phyloP scores from a whole-genome alignment of 2,113 vertebrate species.

The Crotalus horridus region DNA sequence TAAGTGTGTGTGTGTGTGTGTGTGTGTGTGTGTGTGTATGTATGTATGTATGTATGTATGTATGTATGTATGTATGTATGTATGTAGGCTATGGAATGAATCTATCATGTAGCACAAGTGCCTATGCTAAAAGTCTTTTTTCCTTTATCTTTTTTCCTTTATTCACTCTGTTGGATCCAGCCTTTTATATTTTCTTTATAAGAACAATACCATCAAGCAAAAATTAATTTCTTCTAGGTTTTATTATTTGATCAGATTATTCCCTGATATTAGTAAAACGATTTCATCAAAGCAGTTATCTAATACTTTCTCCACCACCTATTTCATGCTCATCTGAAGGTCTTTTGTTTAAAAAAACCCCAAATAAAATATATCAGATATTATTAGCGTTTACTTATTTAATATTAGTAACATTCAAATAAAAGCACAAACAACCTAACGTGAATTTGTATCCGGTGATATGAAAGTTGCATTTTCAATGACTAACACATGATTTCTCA shows the following conservation, averaged over 20 bases:
- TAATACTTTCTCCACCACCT: not conserved
- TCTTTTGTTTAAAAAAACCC: not conserved
- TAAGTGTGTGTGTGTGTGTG: rapidly evolving
- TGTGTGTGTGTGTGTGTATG: rapidly evolving
- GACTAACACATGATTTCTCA: not conserved
- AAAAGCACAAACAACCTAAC: not conserved
- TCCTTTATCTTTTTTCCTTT: not conserved
- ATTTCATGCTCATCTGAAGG: not conserved
- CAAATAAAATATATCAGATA: not conserved
- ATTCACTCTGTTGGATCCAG: not conserved
- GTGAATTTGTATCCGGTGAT: not conserved
- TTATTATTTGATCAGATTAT: not conserved
- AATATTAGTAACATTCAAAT: not conserved
- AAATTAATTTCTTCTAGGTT: not conserved
- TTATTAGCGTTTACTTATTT: not conserved
- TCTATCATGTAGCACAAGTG: not conserved
- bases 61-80: too few species aligned
- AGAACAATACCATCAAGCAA: not conserved
- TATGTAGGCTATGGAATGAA: not conserved
- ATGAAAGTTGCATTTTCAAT: not conserved
- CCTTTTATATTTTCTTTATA: constrained; percentile 1
- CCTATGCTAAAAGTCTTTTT: not conserved
- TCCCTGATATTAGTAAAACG: not conserved
- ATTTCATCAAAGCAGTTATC: not conserved
- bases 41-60: rapidly evolving